Percentiles rank a stretch among this genome's conserved stretches.
phyloP scores from a whole-genome alignment of 2,888 invertebrate species.

The Latheticus oryzae region DNA sequence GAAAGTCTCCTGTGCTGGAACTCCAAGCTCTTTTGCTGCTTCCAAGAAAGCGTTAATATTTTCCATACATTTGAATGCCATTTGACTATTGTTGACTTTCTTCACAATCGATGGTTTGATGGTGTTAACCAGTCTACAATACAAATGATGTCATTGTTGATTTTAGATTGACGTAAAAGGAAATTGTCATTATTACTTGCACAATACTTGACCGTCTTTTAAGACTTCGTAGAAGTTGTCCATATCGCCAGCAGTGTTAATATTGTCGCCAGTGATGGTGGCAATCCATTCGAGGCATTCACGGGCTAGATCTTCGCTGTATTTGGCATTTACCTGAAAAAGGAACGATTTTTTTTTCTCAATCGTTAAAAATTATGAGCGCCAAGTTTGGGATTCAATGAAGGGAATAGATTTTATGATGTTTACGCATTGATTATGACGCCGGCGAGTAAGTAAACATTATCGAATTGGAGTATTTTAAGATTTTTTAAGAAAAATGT shows the following conservation, averaged over 20 bases:
- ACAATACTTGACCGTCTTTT: constrained; percentile 90
- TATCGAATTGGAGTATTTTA: no score
- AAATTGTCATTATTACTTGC: constrained; percentile 75
- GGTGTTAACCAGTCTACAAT: constrained; percentile 82
- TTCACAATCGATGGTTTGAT: constrained; percentile 89
- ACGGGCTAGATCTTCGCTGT: constrained; percentile 92
- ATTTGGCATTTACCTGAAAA: constrained; percentile 96
- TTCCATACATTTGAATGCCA: constrained; percentile 99
- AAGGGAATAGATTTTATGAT: no score
- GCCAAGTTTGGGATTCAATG: no score
- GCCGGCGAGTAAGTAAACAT: no score
- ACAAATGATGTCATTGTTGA: constrained; percentile 42
- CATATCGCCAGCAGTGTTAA: constrained; percentile 89
- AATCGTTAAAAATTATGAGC: no score
- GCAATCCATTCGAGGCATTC: constrained; percentile 95
- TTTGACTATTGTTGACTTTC: constrained; percentile 86
- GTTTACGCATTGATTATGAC: no score
- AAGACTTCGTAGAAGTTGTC: constrained; percentile 93
- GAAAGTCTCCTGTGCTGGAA: constrained; percentile 94
- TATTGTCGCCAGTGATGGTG: constrained; percentile 84
- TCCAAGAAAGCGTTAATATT: constrained; percentile 95
- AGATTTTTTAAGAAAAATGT: no score
- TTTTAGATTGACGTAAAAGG: constrained; percentile 26
- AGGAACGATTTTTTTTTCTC: no score
- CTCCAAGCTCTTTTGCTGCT: constrained; percentile 86